phyloP scores from a whole-genome alignment of 2,113 vertebrate genomes.

The Dicerorhinus sumatrensis region DNA sequence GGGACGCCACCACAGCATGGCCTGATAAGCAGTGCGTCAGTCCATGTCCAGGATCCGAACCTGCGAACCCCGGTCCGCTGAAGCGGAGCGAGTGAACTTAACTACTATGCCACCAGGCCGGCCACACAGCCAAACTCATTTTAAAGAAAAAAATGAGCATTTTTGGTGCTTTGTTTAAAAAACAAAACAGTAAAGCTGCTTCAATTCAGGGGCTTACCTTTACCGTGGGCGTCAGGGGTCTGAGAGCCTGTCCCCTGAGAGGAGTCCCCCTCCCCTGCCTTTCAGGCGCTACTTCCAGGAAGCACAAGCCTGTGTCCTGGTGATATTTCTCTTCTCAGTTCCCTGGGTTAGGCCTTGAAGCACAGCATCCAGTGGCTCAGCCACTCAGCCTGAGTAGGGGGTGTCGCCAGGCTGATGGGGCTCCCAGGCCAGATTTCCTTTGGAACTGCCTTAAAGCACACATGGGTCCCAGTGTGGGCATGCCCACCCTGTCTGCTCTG shows the following conservation, averaged over 20 bases:
- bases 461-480: rapidly evolving
- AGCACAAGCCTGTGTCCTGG: neutral
- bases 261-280: neutral
- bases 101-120: too few relatives aligned
- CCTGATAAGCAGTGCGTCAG: too few relatives aligned
- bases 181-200: neutral
- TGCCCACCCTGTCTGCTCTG: too few relatives aligned
- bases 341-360: neutral
- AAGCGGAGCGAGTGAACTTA: too few relatives aligned
- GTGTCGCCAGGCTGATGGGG: too few relatives aligned
- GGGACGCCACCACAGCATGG: too few relatives aligned
- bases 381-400: neutral
- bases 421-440: neutral
- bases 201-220: neutral
- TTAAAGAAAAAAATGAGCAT: neutral
- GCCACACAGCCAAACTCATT: neutral
- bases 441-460: neutral
- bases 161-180: neutral
- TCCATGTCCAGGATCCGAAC: too few relatives aligned
- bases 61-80: too few relatives aligned
- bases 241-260: neutral
- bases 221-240: too few relatives aligned
- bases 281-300: too few relatives aligned
- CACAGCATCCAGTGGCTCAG: neutral
- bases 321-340: neutral